Base-by-base conservation (phyloP, 2,113 vertebrate species). In the Megaleporinus macrocephalus region DNA sequence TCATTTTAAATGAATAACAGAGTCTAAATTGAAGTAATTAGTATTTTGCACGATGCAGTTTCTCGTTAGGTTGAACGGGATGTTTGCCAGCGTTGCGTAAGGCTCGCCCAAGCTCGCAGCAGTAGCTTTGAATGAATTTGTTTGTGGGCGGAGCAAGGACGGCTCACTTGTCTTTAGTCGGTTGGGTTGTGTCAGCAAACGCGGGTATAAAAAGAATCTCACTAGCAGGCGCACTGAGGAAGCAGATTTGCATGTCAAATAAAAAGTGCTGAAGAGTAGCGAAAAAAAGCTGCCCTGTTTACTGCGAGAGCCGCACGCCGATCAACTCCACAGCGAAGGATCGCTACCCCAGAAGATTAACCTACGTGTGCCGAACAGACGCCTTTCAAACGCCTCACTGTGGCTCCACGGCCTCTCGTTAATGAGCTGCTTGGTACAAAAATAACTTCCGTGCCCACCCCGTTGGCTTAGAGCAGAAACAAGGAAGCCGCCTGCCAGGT, bases 351-450 rank as follows among this genome's bases (percentile, higher is more conserved):
- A n/a, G 6, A n/a, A 26, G 57, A 61, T 41, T 70, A 70, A 70
- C 66, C 66, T 44, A 36, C 12, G 11, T 44, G 24, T 44, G 66
- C 36, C 44, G 22, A 36, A 70, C 36, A 68, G 16, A n/a, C 65
- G 65, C 65, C 30, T 36, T 36, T 36, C 29, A 36, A 20, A 68
- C 18, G 33, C 65, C 16, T 36, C 20, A 11, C 65, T 36, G 18
- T 68, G 65, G 33, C 65, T 36, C 33, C 5, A 12, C 66, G 14
- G 20, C 66, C 20, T 36, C 20, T 1, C 12, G 24, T 55, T 76
- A 76, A 76, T 41, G 73, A 76, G 73, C 73, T 61, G 55, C 41
- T 33, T 62, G 73, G 55, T 41, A 15, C 41, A 2, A 27, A 59
- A 76, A 62, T 62, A 59, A 22, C 30, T 41, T 30, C 3, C 29